Evolutionary conservation across 2,888 invertebrate genomes (phyloP), one percentile per base, ranked within the genome.

Genomic region (Perizoma flavofasciatum): DNA sequence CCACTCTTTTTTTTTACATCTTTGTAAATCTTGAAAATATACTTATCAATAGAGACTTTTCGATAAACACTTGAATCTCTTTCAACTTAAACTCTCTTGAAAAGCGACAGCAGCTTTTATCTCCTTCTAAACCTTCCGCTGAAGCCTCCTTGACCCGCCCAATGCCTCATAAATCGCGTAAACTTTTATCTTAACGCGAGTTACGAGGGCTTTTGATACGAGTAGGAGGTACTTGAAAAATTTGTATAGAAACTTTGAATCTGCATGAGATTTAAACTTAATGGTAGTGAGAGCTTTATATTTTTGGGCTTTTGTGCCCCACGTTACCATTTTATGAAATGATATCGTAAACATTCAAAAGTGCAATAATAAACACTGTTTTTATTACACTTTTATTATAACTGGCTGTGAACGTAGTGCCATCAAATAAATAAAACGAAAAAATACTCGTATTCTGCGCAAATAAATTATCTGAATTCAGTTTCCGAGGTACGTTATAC

Each of bases 121-220:
- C 61, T 59, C 49, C 59, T 54, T 40, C 45, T 55, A 62, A 66
- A 64, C 62, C 56, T 46, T 65, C 56, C 64, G 55, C 45, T 39
- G 53, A 62, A 62, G 51, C 62, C 63, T 63, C 55, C 63, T 65
- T 63, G 63, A 65, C 53, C 66, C 63, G 41, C 63, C 57, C 55
- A 46, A 54, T 51, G 57, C 39, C 66, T 66, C 69, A 65, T 69
- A 70, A 70, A 67, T 69, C 62, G 63, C 37, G 46, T 48, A 44
- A 66, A 64, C 63, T 66, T 66, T 70, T 70, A 67, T 69, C 67
- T 67, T 62, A 63, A 63, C 56, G 63, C 50, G 52, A 55, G 47
- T 55, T 47, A 56, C 59, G 57, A 40, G 33, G 6, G 8, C 46
- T 44, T 34, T 45, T 5, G 49, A 55, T 49, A 49, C 35, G 54